phyloP scores from a whole-genome alignment of 2,797 vertebrate genomes.

The Neopelma chrysocephalum region DNA sequence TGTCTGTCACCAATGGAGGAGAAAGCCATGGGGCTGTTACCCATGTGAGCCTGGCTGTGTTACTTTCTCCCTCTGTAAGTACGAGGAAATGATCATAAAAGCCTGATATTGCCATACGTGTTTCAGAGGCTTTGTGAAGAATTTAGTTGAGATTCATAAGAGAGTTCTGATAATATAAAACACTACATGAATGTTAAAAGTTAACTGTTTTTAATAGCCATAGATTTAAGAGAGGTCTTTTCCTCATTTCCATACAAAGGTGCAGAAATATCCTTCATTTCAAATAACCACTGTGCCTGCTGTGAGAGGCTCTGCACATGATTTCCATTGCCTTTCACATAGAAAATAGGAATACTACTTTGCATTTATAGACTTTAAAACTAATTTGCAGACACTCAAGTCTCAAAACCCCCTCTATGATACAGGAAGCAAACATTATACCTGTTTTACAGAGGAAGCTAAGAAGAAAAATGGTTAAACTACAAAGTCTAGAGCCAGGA shows the following conservation, averaged over 20 bases:
- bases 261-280: conserved; percentile 35
- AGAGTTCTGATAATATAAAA: conserved; percentile 14
- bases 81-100: background rate
- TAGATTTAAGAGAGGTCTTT: conserved; percentile 18
- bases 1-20: background rate
- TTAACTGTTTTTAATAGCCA: conserved; percentile 22
- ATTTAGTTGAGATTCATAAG: conserved; percentile 16
- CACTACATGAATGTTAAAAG: conserved; percentile 1
- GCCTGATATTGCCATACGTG: background rate
- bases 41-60: background rate
- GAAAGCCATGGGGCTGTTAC: background rate
- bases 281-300: conserved; percentile 34
- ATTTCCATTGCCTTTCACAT: conserved; percentile 26
- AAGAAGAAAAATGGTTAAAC: background rate
- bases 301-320: conserved; percentile 24
- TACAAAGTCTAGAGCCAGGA: background rate
- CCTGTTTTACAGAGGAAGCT: conserved; percentile 5
- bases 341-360: conserved; percentile 48
- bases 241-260: background rate
- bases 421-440: conserved; percentile 28
- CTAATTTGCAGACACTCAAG: conserved; percentile 53
- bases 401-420: conserved; percentile 27
- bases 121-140: background rate
- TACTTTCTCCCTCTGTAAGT: background rate
- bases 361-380: conserved; percentile 58